Base-by-base conservation (phyloP, 2,113 vertebrate species). In the Chitala chitala region DNA sequence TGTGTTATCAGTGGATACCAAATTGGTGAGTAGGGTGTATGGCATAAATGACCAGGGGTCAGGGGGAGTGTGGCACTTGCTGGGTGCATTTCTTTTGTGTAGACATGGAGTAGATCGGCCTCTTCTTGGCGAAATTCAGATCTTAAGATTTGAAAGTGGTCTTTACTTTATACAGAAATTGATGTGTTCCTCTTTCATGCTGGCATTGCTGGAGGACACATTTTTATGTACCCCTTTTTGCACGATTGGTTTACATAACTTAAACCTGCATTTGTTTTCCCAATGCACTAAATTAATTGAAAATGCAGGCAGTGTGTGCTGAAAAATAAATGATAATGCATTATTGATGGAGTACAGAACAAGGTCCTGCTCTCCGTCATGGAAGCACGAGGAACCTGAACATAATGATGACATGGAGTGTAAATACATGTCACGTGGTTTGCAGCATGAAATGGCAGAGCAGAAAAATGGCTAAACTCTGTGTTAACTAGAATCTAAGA, bases 1-100 rank as follows among this genome's bases (percentile, higher is more conserved):
- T 55, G 51, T 70, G 48, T 54, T 70, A 54, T 53, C 31, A 69
- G 12, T 54, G 69, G 51, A 71, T 55, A 51, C 24, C 48, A 26
- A 12, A n/a, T 20, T 68, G 59, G 64, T 26, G 64, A 68, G 42
- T 4, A 10, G 64, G 42, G 64, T 46, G 13, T 46, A n/a, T 48
- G 64, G 33, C 40, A 66, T 66, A n/a, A n/a, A 17, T 46, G 40
- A 66, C 12, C 3, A 12, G 56, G 61, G 20, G 61, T 46, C 22
- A 66, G 15, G 22, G 29, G 42, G 64, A 66, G 64, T 10, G 9
- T 38, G 64, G n/a, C 42, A 12, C 33, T 44, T 44, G 33, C 64
- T 66, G n/a, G 58, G 31, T 38, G 15, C 58, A 3, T 38, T 22
- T 10, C 24, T n/a, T 38, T n/a, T 40, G 13, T 40, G 20, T 40